Evolutionary conservation across 1,140 invertebrate species (phyloP).

Genomic region (Coelopa frigida): DNA sequence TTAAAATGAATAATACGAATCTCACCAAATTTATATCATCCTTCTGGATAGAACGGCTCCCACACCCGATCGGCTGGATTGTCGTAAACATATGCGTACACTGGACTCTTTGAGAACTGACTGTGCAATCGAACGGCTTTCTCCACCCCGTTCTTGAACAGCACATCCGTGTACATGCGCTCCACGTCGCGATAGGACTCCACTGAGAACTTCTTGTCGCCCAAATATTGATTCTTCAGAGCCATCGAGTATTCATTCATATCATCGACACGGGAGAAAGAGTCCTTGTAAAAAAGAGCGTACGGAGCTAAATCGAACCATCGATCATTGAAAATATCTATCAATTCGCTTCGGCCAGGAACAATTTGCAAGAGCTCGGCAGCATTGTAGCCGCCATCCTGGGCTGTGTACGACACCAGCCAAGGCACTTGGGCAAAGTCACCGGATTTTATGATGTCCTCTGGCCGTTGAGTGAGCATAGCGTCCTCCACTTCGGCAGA

Average conservation of each 20-base stretch:
- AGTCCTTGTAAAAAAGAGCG: slow-evolving; percentile 21
- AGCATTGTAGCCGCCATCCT: slow-evolving; percentile 51
- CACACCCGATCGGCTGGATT: slow-evolving; percentile 22
- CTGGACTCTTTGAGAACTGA: slow-evolving; percentile 11
- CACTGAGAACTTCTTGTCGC: slow-evolving; percentile 14
- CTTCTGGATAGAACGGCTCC: slow-evolving; percentile 13
- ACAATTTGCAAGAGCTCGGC: slow-evolving; percentile 26
- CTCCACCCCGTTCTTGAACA: slow-evolving; percentile 24
- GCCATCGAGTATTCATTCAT: slow-evolving; percentile 19
- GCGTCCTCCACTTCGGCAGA: slow-evolving; percentile 22
- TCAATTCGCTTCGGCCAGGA: slow-evolving; percentile 11
- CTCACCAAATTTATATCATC: slow-evolving; percentile 22
- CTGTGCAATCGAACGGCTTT: slow-evolving; percentile 20
- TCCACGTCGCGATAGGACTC: slow-evolving; percentile 22
- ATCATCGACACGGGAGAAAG: slow-evolving; percentile 9
- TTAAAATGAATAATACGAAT: not conserved
- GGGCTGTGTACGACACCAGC: slow-evolving; percentile 46
- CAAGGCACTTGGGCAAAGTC: slow-evolving; percentile 49
- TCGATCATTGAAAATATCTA: slow-evolving; percentile 12
- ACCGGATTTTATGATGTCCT: slow-evolving; percentile 46
- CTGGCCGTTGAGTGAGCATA: slow-evolving; percentile 48
- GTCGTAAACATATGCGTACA: slow-evolving; percentile 26
- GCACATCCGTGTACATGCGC: slow-evolving; percentile 24
- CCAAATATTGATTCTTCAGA: slow-evolving; percentile 20
- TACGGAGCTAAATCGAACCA: slow-evolving; percentile 18